Conservation (phyloP, 2,113 vertebrate genomes). For the Arvicanthis niloticus region DNA sequence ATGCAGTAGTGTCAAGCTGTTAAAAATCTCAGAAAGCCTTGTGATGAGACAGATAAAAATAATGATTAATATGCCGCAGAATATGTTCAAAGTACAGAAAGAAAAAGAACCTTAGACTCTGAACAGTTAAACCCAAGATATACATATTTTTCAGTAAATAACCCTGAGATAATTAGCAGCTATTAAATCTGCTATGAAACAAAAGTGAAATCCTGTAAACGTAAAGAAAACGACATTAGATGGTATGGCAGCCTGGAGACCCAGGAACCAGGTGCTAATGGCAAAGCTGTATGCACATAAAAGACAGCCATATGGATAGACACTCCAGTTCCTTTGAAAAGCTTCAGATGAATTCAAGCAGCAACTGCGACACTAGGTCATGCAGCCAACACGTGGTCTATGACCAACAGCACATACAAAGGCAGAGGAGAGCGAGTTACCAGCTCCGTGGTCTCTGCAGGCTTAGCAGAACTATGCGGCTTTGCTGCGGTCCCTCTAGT, state of each 20-base stretch:
- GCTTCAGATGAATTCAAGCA: background rate
- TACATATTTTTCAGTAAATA: background rate
- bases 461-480: background rate
- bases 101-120: background rate
- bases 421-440: background rate
- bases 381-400: background rate
- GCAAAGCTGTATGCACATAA: background rate
- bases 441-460: background rate
- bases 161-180: background rate
- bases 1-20: background rate
- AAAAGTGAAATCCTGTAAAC: background rate
- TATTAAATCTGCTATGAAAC: background rate
- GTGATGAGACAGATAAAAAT: background rate
- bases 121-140: conserved; percentile 34
- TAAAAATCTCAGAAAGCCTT: background rate
- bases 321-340: background rate
- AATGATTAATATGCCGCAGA: background rate
- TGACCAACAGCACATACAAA: background rate
- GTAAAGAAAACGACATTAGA: conserved; percentile 5
- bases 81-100: background rate
- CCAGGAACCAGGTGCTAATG: background rate
- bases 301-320: background rate
- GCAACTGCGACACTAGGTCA: background rate
- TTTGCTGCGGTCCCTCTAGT: background rate
- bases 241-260: background rate